These are phyloP conservation scores for Pocillopora verrucosa DNA, from an alignment of 64 coral and sea anemone genomes.

Conservation along the genomic window DNA sequence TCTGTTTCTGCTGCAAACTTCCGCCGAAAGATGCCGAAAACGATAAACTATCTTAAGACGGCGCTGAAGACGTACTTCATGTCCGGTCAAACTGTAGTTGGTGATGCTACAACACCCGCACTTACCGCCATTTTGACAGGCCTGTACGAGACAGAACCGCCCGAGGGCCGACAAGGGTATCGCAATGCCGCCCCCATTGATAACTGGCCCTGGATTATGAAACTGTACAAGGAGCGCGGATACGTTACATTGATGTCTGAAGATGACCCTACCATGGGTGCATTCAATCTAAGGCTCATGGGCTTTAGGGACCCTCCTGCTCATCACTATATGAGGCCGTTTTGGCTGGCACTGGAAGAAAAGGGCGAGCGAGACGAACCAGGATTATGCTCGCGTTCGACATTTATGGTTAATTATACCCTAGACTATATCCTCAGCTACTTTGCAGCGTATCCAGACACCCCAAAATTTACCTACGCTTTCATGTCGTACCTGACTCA, in stretches of 20 bases:
- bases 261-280: conserved; percentile 72
- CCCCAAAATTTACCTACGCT: conserved; percentile 75
- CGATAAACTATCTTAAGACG: conserved; percentile 54
- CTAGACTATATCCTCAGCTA: conserved; percentile 76
- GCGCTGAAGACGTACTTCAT: conserved; percentile 70
- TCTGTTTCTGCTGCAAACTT: conserved; percentile 78
- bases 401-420: conserved; percentile 77
- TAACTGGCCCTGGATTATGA: conserved; percentile 87
- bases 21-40: conserved; percentile 63
- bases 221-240: conserved; percentile 48
- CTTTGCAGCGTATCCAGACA: conserved; percentile 63
- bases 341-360: conserved; percentile 77
- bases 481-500: conserved; percentile 77
- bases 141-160: conserved; percentile 48
- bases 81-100: conserved; percentile 77
- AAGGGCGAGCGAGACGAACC: conserved; percentile 54
- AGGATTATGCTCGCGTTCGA: conserved; percentile 72
- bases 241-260: conserved; percentile 74
- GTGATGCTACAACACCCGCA: conserved; percentile 79
- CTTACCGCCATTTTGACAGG: conserved; percentile 78
- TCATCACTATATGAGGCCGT: conserved; percentile 79
- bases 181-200: conserved; percentile 45
- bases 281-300: conserved; percentile 75
- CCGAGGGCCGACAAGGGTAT: conserved; percentile 71
- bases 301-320: conserved; percentile 50